Conservation (phyloP, 1,140 invertebrate species). For the Halesus radiatus region DNA sequence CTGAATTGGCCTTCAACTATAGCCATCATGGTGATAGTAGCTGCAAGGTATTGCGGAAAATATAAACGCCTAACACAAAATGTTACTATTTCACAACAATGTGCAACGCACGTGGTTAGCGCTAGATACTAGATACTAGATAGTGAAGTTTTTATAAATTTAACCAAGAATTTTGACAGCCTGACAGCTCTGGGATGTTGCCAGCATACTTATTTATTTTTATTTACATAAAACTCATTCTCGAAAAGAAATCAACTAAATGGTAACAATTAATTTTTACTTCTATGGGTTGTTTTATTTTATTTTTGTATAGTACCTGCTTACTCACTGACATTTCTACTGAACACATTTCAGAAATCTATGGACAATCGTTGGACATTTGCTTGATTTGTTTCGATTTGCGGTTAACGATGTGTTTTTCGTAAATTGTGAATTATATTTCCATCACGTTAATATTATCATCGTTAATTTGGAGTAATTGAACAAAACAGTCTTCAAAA, state of each 20-base stretch:
- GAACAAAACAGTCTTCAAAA: slow-evolving; percentile 62
- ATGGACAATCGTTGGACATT: not conserved
- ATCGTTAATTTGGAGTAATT: not conserved
- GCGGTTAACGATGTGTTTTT: not conserved
- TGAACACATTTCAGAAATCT: not conserved
- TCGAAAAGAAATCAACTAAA: not conserved
- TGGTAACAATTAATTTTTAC: not conserved
- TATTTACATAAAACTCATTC: not conserved
- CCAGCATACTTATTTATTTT: not conserved
- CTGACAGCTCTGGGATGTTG: not conserved
- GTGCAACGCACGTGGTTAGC: slow-evolving; percentile 12
- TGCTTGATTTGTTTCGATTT: not conserved
- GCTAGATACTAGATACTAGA: too few species aligned
- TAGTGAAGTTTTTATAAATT: not conserved
- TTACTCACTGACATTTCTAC: not conserved
- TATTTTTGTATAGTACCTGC: too few species aligned
- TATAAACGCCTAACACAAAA: not conserved
- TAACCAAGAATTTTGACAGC: not conserved
- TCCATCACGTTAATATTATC: not conserved
- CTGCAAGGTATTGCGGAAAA: not conserved
- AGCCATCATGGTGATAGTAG: not conserved
- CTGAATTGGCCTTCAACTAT: slow-evolving; percentile 41
- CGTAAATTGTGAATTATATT: not conserved
- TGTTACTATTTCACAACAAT: slow-evolving; percentile 17
- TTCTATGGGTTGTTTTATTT: too few species aligned